A percentile compares a stretch with the other conserved stretches of the same genome.
phyloP scores from a whole-genome alignment of 2,113 vertebrate species.

The Lamprologus lemairii region DNA sequence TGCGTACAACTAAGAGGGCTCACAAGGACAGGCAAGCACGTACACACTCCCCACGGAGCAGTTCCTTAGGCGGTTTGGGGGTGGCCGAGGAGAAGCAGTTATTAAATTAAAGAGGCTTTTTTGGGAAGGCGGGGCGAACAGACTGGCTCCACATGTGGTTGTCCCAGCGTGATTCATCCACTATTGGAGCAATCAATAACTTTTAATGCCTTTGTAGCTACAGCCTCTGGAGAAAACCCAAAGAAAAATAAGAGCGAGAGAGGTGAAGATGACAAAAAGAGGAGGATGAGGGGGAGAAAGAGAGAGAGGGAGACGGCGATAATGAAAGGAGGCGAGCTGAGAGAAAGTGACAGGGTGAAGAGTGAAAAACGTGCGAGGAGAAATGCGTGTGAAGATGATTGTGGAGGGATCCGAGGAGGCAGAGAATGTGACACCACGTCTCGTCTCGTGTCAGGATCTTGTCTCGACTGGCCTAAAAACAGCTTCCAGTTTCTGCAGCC shows the following conservation, averaged over 20 bases:
- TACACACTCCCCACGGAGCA: constrained; percentile 49
- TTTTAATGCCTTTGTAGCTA: constrained; percentile 4
- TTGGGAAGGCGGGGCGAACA: background rate
- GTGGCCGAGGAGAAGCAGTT: constrained; percentile 40
- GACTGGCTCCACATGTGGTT: constrained; percentile 44
- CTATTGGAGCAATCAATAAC: constrained; percentile 39
- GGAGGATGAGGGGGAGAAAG: background rate
- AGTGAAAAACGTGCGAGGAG: constrained; percentile 30
- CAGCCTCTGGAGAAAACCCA: background rate
- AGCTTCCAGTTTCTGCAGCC: constrained; percentile 34
- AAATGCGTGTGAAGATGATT: background rate
- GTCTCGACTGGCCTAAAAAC: constrained; percentile 59
- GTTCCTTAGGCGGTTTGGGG: constrained; percentile 44
- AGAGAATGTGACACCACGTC: constrained; percentile 61
- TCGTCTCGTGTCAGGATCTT: constrained; percentile 58
- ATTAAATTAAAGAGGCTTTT: constrained; percentile 61
- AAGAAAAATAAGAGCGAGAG: background rate
- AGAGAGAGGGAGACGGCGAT: background rate
- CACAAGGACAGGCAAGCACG: constrained; percentile 39
- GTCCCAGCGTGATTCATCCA: constrained; percentile 30
- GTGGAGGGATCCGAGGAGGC: constrained; percentile 17
- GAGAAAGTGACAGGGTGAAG: constrained; percentile 43
- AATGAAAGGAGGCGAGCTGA: background rate
- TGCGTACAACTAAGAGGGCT: constrained; percentile 31
- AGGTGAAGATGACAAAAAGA: background rate